Evolutionary conservation across 2,797 vertebrate species (phyloP).

Genomic region (Thalassophryne amazonica): DNA sequence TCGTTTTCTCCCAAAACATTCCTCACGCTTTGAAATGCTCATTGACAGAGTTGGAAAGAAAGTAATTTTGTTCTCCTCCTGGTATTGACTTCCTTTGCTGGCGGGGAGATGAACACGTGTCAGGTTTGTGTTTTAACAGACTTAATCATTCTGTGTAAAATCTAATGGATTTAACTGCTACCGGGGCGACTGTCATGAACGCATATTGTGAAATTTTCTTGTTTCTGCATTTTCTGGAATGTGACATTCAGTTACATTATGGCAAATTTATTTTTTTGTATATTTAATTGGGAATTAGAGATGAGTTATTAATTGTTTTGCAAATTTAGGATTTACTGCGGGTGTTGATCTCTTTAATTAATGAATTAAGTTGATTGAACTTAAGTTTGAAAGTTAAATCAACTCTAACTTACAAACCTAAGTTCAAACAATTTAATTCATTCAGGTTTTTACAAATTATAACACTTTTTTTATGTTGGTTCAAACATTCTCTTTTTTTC

Average conservation of each 20-base stretch:
- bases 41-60: constrained; percentile 39
- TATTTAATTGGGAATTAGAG: not conserved
- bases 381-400: too few relatives aligned
- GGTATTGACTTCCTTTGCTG: constrained; percentile 15
- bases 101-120: constrained; percentile 1
- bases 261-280: not conserved
- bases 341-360: too few relatives aligned
- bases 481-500: too few relatives aligned
- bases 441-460: too few relatives aligned
- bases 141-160: constrained; percentile 10
- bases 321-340: too few relatives aligned
- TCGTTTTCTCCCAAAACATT: constrained; percentile 62
- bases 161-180: constrained; percentile 1
- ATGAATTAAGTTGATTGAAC: too few relatives aligned
- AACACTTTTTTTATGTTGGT: too few relatives aligned
- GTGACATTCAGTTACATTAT: not conserved
- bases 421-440: too few relatives aligned
- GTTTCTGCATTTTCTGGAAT: too few relatives aligned
- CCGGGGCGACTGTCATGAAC: not conserved
- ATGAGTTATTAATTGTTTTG: too few relatives aligned
- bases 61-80: constrained; percentile 21
- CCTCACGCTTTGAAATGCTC: constrained; percentile 49
- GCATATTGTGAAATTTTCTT: too few relatives aligned
- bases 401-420: too few relatives aligned
- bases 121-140: constrained; percentile 18